A percentile compares a stretch with the other conserved stretches of the same genome.
These are phyloP conservation scores for Alloscopus bannaensis DNA, from an alignment of 2,888 invertebrate species.

Conservation along the genomic window DNA sequence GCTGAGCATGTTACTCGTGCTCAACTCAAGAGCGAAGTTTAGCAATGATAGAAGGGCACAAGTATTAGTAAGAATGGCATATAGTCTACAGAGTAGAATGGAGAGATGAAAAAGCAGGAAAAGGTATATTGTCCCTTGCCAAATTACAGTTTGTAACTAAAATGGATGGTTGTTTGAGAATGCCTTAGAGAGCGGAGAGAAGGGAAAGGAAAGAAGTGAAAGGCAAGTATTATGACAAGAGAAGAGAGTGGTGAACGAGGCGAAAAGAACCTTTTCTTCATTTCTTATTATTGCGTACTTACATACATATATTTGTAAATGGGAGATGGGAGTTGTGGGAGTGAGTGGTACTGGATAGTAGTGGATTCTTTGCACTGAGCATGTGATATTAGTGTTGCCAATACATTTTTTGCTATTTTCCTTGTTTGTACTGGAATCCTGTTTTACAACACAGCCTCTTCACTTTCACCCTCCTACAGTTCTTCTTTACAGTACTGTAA, in stretches of 20 bases:
- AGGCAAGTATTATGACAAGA: slow-evolving; percentile 33
- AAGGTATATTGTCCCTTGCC: slow-evolving; percentile 56
- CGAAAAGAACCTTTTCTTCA: slow-evolving; percentile 17
- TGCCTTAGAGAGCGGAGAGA: slow-evolving; percentile 45
- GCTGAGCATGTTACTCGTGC: no score
- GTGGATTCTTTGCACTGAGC: neutral
- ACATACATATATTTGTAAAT: neutral
- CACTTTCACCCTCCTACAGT: no score
- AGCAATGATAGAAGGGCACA: neutral
- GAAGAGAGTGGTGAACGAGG: slow-evolving; percentile 20
- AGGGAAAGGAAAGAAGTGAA: slow-evolving; percentile 11
- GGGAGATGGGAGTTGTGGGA: slow-evolving; percentile 1
- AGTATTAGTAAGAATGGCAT: slow-evolving; percentile 5
- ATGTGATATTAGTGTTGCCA: slow-evolving; percentile 14
- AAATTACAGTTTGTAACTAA: slow-evolving; percentile 54
- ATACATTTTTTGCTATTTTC: slow-evolving; percentile 5
- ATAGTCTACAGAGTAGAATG: slow-evolving; percentile 5
- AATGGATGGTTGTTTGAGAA: slow-evolving; percentile 52
- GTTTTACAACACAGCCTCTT: neutral
- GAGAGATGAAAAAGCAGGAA: slow-evolving; percentile 53
- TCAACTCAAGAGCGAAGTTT: no score
- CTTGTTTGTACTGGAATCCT: neutral
- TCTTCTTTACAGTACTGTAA: neutral
- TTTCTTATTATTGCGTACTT: slow-evolving; percentile 5
- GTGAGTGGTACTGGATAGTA: slow-evolving; percentile 6